Evolutionary conservation across 2,113 vertebrate genomes (phyloP), one percentile per base, ranked within the genome.

Genomic region (Hypomesus transpacificus): DNA sequence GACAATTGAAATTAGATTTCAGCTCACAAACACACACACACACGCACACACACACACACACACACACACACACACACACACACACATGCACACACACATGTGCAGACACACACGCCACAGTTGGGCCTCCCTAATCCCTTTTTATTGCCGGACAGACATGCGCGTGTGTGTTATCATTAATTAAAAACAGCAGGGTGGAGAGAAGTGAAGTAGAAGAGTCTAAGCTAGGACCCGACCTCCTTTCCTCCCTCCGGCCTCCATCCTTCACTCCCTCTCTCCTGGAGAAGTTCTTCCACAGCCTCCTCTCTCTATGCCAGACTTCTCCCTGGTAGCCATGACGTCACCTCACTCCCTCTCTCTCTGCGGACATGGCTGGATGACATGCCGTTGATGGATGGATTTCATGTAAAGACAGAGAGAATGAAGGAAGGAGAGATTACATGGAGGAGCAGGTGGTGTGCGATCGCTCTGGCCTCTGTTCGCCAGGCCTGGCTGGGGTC

Each of bases 101-200:
- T 7, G 22, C 20, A 11, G 0, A 58, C 8, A 21, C 56, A 22
- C 4, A 26, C 62, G 24, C 16, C 64, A 16, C 64, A 56, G 34
- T 62, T 65, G 17, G 56, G 26, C 56, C 46, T 39, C 14, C 17
- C 4, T 77, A 73, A 73, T 73, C 70, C 31, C 20, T 57, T 77
- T 73, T 73, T 73, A 52, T 65, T 66, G 51, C 58, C 57, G 3
- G 24, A 62, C 24, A 64, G n/a, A 7, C 56, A 46, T 56, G 52
- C 57, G 56, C 31, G 26, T 73, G 61, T 77, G 46, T 73, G 68
- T 77, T 73, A 64, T 71, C 73, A 57, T 50, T 73, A 73, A 77
- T 77, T 77, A 72, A 64, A 70, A 64, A 69, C 74, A 61, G 67
- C 56, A 14, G 28, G 67, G 39, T 46, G 9, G 39, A 46, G 39